Evolutionary conservation across 2,888 invertebrate species (phyloP).

Genomic region (Agriopis marginaria): DNA sequence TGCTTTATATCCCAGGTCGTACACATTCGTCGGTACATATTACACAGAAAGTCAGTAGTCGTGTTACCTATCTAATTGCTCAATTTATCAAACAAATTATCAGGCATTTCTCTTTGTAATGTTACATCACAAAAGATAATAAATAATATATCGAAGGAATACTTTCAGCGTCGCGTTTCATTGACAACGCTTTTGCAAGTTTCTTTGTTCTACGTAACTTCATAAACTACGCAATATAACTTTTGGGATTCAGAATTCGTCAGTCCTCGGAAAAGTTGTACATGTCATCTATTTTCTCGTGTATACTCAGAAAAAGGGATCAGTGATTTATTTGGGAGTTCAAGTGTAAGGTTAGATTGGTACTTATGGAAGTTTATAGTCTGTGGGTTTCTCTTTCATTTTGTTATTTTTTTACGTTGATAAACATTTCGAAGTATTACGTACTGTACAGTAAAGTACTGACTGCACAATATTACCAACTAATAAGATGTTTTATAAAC

Average conservation of each 20-base stretch:
- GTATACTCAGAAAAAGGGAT: constrained; percentile 21
- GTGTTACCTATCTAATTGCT: no score
- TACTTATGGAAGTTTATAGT: neutral
- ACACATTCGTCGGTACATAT: no score
- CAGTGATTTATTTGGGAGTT: constrained; percentile 29
- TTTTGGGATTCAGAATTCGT: constrained; percentile 59
- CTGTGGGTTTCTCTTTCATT: neutral
- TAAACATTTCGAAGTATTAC: neutral
- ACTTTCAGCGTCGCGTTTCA: constrained; percentile 44
- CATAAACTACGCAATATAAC: constrained; percentile 63
- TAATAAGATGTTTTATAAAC: no score
- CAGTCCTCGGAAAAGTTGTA: constrained; percentile 55
- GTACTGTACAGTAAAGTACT: no score
- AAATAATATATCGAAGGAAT: constrained; percentile 2
- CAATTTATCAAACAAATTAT: no score
- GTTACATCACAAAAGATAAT: constrained; percentile 7
- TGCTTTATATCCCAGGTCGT: no score
- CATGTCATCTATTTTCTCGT: constrained; percentile 46
- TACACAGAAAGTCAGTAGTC: no score
- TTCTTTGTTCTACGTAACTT: constrained; percentile 58
- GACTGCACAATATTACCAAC: no score
- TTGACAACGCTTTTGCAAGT: constrained; percentile 58
- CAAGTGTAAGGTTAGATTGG: constrained; percentile 7
- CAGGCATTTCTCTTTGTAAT: neutral
- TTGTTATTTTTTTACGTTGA: neutral